Conservation (phyloP, 1,140 invertebrate species). For the Glossosoma conforme region DNA sequence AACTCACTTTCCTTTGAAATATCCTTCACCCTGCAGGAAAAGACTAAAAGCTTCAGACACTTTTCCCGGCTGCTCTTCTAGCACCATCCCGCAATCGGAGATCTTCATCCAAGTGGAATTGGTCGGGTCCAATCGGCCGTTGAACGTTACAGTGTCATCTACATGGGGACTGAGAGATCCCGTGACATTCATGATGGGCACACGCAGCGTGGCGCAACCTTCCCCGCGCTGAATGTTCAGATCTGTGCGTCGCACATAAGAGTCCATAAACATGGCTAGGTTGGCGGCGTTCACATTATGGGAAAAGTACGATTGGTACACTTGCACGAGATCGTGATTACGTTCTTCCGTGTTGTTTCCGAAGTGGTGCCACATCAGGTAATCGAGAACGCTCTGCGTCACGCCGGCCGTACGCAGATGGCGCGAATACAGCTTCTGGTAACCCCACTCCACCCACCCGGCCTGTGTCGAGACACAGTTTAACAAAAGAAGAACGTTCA, state of each 20-base stretch:
- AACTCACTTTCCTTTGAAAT: no score
- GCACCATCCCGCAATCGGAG: slow-evolving; percentile 60
- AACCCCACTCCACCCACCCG: slow-evolving; percentile 99
- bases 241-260: slow-evolving; percentile 87
- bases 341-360: slow-evolving; percentile 78
- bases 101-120: slow-evolving; percentile 99
- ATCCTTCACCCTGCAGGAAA: slow-evolving; percentile 94
- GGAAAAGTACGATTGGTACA: slow-evolving; percentile 89
- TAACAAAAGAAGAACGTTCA: slow-evolving; percentile 78
- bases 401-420: slow-evolving; percentile 83
- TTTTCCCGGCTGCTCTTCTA: slow-evolving; percentile 93
- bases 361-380: slow-evolving; percentile 99
- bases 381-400: slow-evolving; percentile 95
- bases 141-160: slow-evolving; percentile 94
- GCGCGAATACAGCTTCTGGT: slow-evolving; percentile 91
- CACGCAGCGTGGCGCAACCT: slow-evolving; percentile 39
- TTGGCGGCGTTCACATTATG: slow-evolving; percentile 90
- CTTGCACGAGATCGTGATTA: slow-evolving; percentile 84
- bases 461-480: slow-evolving; percentile 90
- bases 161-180: slow-evolving; percentile 92
- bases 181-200: slow-evolving; percentile 91
- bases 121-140: slow-evolving; percentile 88
- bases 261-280: slow-evolving; percentile 89
- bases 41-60: slow-evolving; percentile 89
- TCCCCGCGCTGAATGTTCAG: slow-evolving; percentile 69